These are phyloP conservation scores for Synergus umbraculus DNA, from an alignment of 2,888 invertebrate genomes.

Conservation along the genomic window DNA sequence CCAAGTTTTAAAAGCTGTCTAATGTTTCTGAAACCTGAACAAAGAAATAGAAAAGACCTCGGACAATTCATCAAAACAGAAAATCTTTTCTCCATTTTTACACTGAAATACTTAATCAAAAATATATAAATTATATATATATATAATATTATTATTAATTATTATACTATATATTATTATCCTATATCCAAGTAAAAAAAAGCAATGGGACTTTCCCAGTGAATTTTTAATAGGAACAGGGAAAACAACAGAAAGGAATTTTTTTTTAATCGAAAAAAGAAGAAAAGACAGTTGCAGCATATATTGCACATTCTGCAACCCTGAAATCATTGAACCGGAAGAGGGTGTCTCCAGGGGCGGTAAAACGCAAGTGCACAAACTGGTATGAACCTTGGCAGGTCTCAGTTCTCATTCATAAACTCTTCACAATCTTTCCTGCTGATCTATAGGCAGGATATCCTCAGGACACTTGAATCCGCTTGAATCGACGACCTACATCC, in stretches of 20 bases:
- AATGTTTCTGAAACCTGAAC: background rate
- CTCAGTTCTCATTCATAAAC: constrained; percentile 63
- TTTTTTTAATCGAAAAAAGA: background rate
- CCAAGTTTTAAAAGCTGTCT: background rate
- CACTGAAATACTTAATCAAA: background rate
- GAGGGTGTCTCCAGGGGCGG: constrained; percentile 70
- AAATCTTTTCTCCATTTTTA: background rate
- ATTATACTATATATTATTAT: background rate
- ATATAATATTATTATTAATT: background rate
- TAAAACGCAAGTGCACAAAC: constrained; percentile 67
- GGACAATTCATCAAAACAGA: background rate
- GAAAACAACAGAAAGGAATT: background rate
- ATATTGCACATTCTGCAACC: constrained; percentile 53
- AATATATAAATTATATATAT: background rate
- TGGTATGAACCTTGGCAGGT: constrained; percentile 59
- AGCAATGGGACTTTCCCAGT: background rate
- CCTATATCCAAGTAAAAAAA: too few species aligned
- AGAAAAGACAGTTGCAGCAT: constrained; percentile 58
- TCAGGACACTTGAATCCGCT: constrained; percentile 65
- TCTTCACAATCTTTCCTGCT: constrained; percentile 59
- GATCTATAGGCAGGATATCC: constrained; percentile 73
- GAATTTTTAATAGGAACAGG: background rate
- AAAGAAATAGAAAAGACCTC: background rate
- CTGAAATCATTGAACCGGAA: constrained; percentile 70
- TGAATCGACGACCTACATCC: constrained; percentile 72